These are phyloP conservation scores for Mechanitis messenoides DNA, from an alignment of 2,888 invertebrate genomes.

Conservation along the genomic window DNA sequence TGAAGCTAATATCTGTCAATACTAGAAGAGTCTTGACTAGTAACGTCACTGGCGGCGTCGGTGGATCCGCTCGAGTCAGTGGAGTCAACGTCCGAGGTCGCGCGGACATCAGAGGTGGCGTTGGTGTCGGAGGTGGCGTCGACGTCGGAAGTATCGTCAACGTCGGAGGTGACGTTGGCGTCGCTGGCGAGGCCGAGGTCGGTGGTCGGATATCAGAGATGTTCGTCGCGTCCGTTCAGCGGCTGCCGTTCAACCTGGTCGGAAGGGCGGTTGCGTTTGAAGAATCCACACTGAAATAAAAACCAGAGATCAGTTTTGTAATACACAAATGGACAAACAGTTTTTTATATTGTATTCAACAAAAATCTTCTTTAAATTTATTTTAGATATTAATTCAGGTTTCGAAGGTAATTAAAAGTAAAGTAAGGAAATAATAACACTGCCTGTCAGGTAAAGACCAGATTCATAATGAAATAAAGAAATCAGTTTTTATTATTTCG, in stretches of 20 bases:
- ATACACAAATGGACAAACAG: not conserved
- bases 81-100: slow-evolving; percentile 38
- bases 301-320: not conserved
- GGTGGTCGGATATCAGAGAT: slow-evolving; percentile 77
- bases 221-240: slow-evolving; percentile 87
- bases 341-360: not conserved
- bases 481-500: not conserved
- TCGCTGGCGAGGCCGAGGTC: slow-evolving; percentile 51
- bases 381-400: not conserved
- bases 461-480: slow-evolving; percentile 16
- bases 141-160: slow-evolving; percentile 33
- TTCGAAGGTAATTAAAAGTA: not conserved
- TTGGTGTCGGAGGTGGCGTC: slow-evolving; percentile 39
- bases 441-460: slow-evolving; percentile 44
- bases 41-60: slow-evolving; percentile 70
- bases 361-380: no score
- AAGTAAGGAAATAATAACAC: slow-evolving; percentile 60
- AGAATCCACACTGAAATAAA: slow-evolving; percentile 88
- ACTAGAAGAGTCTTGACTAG: slow-evolving; percentile 65
- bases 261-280: slow-evolving; percentile 91
- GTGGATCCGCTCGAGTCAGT: slow-evolving; percentile 44
- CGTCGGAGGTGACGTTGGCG: slow-evolving; percentile 42
- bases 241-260: slow-evolving; percentile 90
- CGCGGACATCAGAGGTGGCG: slow-evolving; percentile 39
- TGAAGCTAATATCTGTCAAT: slow-evolving; percentile 58